Percentiles rank a stretch among this genome's conserved stretches.
Evolutionary conservation across 2,888 invertebrate species (phyloP).

Genomic region (Pristionchus mayeri): DNA sequence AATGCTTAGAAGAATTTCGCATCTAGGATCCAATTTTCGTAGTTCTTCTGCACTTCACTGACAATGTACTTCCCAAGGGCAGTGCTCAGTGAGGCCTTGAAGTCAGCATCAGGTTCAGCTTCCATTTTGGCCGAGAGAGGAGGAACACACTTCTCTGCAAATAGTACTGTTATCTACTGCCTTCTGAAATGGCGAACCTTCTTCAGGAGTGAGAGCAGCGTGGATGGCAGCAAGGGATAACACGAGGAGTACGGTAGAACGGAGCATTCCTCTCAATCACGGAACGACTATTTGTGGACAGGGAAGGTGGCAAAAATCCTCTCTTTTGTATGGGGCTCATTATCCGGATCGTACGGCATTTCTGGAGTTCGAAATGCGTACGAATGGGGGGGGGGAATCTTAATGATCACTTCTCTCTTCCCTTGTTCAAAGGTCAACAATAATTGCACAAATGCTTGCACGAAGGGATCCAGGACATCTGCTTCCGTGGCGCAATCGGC

Average conservation of each 20-base stretch:
- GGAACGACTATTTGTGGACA: background rate
- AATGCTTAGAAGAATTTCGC: too few relatives aligned
- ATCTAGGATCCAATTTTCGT: too few relatives aligned
- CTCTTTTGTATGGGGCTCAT: background rate
- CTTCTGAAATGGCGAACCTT: background rate
- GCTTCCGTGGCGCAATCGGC: constrained; percentile 50
- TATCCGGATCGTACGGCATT: background rate
- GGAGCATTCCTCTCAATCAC: background rate
- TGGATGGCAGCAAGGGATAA: background rate
- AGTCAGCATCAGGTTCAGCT: background rate
- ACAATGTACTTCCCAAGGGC: constrained; percentile 11
- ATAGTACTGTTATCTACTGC: background rate
- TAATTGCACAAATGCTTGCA: background rate
- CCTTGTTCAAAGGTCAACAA: too few relatives aligned
- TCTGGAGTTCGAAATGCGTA: too few relatives aligned
- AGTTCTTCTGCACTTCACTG: background rate
- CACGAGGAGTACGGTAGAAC: background rate
- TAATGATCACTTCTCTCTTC: too few relatives aligned
- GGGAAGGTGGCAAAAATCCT: background rate
- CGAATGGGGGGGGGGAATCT: too few relatives aligned
- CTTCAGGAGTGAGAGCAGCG: background rate
- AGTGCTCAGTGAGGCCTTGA: background rate
- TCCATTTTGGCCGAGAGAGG: constrained; percentile 15
- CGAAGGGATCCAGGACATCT: background rate
- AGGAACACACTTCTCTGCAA: background rate